A percentile compares a stretch with the other conserved stretches of the same genome.
phyloP scores from a whole-genome alignment of 2,888 invertebrate species.

The Rambutsinella grinnellia region DNA sequence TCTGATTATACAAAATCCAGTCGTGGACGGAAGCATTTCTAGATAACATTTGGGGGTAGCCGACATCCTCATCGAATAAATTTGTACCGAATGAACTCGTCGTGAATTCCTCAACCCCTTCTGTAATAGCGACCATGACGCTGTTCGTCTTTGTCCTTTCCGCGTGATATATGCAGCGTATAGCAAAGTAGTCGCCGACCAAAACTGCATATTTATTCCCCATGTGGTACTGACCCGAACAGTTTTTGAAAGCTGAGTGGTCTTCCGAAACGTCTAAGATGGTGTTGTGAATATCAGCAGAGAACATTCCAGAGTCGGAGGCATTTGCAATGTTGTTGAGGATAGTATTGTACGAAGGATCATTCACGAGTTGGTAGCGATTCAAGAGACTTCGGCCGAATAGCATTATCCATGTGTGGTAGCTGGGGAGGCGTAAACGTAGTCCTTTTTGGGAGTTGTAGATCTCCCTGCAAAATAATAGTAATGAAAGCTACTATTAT shows the following conservation, averaged over 20 bases:
- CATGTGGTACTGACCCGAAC: constrained; percentile 48
- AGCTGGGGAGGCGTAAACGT: constrained; percentile 41
- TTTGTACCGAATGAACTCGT: constrained; percentile 58
- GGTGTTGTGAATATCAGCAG: constrained; percentile 64
- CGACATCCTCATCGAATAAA: constrained; percentile 50
- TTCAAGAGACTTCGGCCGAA: constrained; percentile 58
- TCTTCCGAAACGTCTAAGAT: constrained; percentile 59
- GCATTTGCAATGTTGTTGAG: constrained; percentile 58
- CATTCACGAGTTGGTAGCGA: neutral
- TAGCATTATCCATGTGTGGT: constrained; percentile 64
- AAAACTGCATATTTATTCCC: constrained; percentile 65
- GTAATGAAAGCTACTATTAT: constrained; percentile 3
- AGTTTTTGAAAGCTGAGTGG: constrained; percentile 17
- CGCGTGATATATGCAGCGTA: constrained; percentile 61
- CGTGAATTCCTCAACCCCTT: constrained; percentile 64
- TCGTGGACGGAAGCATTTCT: constrained; percentile 49
- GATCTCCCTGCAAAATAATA: constrained; percentile 54
- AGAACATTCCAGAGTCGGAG: constrained; percentile 65
- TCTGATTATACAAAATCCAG: constrained; percentile 58
- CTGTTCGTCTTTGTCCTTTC: constrained; percentile 60
- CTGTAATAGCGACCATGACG: constrained; percentile 60
- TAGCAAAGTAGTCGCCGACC: constrained; percentile 66
- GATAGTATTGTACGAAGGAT: constrained; percentile 38
- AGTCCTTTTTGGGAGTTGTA: constrained; percentile 33
- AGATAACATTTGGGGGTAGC: constrained; percentile 55